Base-by-base conservation (phyloP, 2,113 vertebrate genomes). In the Felis chaus region DNA sequence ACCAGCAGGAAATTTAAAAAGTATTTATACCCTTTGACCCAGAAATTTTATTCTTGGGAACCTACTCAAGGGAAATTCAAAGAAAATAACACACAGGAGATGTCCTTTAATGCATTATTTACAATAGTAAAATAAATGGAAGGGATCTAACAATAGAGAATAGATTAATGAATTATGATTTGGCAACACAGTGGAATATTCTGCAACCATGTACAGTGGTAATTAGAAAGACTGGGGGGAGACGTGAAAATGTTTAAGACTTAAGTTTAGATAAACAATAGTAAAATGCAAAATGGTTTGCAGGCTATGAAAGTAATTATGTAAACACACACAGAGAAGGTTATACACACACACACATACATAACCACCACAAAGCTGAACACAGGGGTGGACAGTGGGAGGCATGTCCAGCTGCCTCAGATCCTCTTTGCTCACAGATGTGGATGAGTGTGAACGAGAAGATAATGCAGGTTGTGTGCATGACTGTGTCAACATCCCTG, bases 401-500 rank as follows among this genome's bases (percentile, higher is more conserved):
- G 31, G 57, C 41, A 23, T 3, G 0, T 19, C 27, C 73, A 61
- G 33, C n/a, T 71, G 66, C 92, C 79, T 83, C 45, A 7, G 36
- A 25, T 1, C 27, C 82, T 79, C 25, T 97, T 57, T 96, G 91
- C 94, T 91, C 33, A 1, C 99, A 99, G 99, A 99, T 2, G 99
- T 99, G 1, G 99, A 99, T 0, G 99, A 99, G 97, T 99, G 99
- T 0, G 99, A 99, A 18, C 99, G 99, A 13, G 99, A 99, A 0
- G 99, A 99, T 98, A 99, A 99, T 0, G 99, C 99, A 0, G 99
- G 99, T 92, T 99, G 99, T 4, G 99, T 99, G 92, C 99, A 99
- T 0, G 99, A 99, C 96, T 99, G 99, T 69, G 99, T 99, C 98
- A 99, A 99, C 98, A 99, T 99, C 97, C 99, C 99, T 0, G 99